Conservation (phyloP, 2,113 vertebrate genomes). For the Macquaria australasica region DNA sequence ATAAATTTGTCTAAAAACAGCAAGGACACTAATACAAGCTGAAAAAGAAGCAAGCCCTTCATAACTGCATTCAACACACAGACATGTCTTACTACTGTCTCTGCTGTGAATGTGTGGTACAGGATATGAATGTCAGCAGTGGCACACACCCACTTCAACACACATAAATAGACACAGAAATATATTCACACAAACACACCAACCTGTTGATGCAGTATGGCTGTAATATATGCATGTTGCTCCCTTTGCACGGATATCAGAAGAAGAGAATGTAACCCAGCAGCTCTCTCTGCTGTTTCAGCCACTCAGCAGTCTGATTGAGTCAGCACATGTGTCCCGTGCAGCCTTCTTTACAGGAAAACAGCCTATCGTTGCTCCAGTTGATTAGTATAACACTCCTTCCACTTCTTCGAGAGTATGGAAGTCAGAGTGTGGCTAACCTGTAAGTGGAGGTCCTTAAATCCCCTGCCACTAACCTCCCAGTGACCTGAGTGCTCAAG, state of each 20-base stretch:
- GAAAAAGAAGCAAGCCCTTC: background rate
- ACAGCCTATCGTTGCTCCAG: background rate
- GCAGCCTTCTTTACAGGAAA: conserved; percentile 10
- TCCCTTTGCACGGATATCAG: conserved; percentile 26
- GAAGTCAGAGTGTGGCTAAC: background rate
- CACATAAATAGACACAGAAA: background rate
- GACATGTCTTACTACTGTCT: background rate
- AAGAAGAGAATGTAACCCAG: background rate
- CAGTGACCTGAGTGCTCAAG: background rate
- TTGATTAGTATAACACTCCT: background rate
- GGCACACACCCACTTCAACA: background rate
- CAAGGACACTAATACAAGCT: background rate
- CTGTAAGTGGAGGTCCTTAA: conserved; percentile 6
- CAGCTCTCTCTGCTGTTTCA: conserved; percentile 32
- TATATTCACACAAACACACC: conserved; percentile 33
- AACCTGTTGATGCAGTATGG: conserved; percentile 84
- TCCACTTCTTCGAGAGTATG: background rate
- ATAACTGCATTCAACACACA: background rate
- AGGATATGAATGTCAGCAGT: background rate
- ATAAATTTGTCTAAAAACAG: background rate
- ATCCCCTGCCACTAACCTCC: background rate
- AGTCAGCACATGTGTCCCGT: conserved; percentile 21
- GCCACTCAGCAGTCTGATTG: background rate
- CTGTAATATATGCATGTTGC: conserved; percentile 81
- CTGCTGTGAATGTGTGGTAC: background rate